These are phyloP conservation scores for Tenthredo notha DNA, from an alignment of 2,888 invertebrate species.

Conservation along the genomic window DNA sequence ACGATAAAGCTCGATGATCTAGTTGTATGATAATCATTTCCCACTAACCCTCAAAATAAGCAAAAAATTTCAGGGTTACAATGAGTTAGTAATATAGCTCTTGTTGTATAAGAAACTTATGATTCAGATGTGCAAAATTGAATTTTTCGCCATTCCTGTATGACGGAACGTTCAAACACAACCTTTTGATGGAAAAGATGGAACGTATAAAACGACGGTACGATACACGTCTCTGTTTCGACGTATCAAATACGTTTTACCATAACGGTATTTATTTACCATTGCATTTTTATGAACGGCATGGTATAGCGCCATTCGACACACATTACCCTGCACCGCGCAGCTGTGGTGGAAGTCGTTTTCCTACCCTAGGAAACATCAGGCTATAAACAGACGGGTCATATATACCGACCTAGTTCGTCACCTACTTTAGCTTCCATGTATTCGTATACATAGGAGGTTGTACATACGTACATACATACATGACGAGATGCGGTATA, in stretches of 20 bases:
- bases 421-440: not conserved
- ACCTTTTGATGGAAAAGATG: not conserved
- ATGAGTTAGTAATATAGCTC: not conserved
- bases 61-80: not conserved
- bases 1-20: not conserved
- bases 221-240: not conserved
- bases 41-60: not conserved
- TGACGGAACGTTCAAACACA: not conserved
- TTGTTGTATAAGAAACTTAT: not conserved
- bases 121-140: not conserved
- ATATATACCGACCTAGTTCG: not conserved
- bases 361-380: not conserved
- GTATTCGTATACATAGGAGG: not conserved
- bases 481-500: not conserved
- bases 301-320: not conserved
- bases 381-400: conserved; percentile 9
- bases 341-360: not conserved
- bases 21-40: not conserved
- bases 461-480: not conserved
- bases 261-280: not conserved
- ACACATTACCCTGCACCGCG: not conserved
- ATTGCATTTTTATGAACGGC: not conserved
- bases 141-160: not conserved
- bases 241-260: not conserved
- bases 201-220: not conserved